Evolutionary conservation across 92 coral and sea anemone genomes (phyloP), one percentile per base, ranked within the genome.

Genomic region (Zoanthus solanderi): DNA sequence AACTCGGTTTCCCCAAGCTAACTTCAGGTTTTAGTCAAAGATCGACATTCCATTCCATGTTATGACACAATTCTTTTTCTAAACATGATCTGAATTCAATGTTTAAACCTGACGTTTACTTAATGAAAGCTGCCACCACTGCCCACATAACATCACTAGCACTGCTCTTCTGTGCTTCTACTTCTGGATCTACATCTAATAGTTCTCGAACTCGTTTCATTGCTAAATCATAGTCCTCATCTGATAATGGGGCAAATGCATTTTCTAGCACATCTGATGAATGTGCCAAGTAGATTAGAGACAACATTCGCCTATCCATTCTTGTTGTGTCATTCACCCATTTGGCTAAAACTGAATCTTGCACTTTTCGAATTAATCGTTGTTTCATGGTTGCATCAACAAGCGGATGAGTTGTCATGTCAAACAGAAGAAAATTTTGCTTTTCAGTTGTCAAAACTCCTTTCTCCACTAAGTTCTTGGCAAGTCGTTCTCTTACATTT

Each of bases 341-440:
- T 83, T 96, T 93, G 32, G 96, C 52, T 60, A 97, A 89, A 72
- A 97, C 98, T 11, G 99, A 91, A 79, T 97, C 99, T 77, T 97
- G 99, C 28, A 97, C 98, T 89, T 90, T 97, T 76, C 95, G 91
- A 45, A 97, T 88, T 18, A 97, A 96, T 48, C 93, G 90, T 78
- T 95, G 96, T 80, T 97, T 97, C 81, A 94, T 89, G 7, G 95
- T 84, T 32, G 96, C 92, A 74, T 97, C 99, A 12, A 95, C 96
- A 34, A 97, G 94, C 48, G 99, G 99, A 73, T 97, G 99, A 9
- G 99, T 97, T 11, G 99, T 97, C 99, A 97, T 95, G 82, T 95
- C 98, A 73, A 97, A 97, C 71, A 97, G 85, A 18, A 97, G 98
- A 84, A 93, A 97, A 87, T 97, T 97, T 91, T 97, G 99, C 93